Base-by-base conservation (phyloP, 2,888 invertebrate species). In the Aporophyla lueneburgensis region DNA sequence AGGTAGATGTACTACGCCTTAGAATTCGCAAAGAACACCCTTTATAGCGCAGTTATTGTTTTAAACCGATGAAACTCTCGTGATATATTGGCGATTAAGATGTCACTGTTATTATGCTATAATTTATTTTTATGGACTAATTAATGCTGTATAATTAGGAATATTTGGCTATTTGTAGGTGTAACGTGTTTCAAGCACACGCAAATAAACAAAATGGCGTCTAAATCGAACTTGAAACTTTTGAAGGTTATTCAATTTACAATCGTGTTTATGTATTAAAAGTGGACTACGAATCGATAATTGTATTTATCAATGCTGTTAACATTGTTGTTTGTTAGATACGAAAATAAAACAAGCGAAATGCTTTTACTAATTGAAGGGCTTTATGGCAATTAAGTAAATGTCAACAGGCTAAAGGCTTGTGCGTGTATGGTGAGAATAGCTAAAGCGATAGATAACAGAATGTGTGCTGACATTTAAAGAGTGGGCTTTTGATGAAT, bases 41-140 rank as follows among this genome's bases (percentile, higher is more conserved):
- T 88, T 83, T 89, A 87, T 46, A 72, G 81, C 74, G 76, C 49
- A 79, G 73, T 87, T 89, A 87, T 90, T 90, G 86, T 91, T 88
- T 88, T 85, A 86, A 89, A 87, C 84, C 86, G 85, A 76, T 67
- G 80, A 84, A 74, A 80, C 76, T 84, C 76, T 65, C 62, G 72
- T 81, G 78, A 87, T 82, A 73, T 81, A 85, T 83, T 58, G 71
- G 51, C 83, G 63, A 90, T 90, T 89, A 91, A 91, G 87, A 88
- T 89, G 87, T 87, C 89, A 85, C 86, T 86, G 81, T 86, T 87
- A 84, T 81, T 86, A 85, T 81, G 82, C 87, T 82, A 88, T 90
- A 87, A 90, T 86, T 90, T 88, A 88, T 83, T 83, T 92, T 91
- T 91, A 91, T 89, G 88, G 86, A 83, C 86, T 89, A 88, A 90